Percentiles rank a stretch among this genome's conserved stretches.
phyloP scores from a whole-genome alignment of 1,140 invertebrate genomes.

The Leucophenga varia region DNA sequence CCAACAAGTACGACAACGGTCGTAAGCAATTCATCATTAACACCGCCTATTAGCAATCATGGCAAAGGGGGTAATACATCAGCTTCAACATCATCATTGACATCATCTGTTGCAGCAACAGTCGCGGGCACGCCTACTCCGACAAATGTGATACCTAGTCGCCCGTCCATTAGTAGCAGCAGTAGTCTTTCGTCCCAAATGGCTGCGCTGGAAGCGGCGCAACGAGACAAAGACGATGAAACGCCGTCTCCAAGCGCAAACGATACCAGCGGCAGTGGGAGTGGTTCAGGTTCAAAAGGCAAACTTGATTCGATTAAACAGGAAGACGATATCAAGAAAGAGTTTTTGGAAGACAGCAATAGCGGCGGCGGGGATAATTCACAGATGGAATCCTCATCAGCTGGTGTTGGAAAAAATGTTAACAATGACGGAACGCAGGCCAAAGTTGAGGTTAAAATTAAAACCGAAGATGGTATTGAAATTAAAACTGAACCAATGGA shows the following conservation, averaged over 20 bases:
- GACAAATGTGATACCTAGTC: constrained; percentile 12
- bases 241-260: constrained; percentile 63
- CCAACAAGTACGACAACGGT: constrained; percentile 23
- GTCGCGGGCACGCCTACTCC: too few relatives aligned
- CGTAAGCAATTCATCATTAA: background rate
- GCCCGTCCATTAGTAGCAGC: constrained; percentile 38
- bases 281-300: constrained; percentile 57
- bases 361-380: constrained; percentile 56
- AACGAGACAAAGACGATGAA: constrained; percentile 66
- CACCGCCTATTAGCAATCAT: background rate
- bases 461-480: constrained; percentile 48
- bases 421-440: constrained; percentile 62
- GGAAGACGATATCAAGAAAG: constrained; percentile 69
- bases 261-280: constrained; percentile 46
- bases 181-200: constrained; percentile 68
- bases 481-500: constrained; percentile 58
- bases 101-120: constrained; percentile 8
- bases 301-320: constrained; percentile 68
- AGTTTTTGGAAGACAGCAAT: constrained; percentile 61
- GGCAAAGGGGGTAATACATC: constrained; percentile 5
- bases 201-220: constrained; percentile 68
- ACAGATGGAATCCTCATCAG: constrained; percentile 46
- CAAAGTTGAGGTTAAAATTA: constrained; percentile 71
- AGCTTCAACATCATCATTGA: background rate
- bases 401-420: constrained; percentile 65